Conservation (phyloP, 2,888 invertebrate genomes). For the Andricus curvator region DNA sequence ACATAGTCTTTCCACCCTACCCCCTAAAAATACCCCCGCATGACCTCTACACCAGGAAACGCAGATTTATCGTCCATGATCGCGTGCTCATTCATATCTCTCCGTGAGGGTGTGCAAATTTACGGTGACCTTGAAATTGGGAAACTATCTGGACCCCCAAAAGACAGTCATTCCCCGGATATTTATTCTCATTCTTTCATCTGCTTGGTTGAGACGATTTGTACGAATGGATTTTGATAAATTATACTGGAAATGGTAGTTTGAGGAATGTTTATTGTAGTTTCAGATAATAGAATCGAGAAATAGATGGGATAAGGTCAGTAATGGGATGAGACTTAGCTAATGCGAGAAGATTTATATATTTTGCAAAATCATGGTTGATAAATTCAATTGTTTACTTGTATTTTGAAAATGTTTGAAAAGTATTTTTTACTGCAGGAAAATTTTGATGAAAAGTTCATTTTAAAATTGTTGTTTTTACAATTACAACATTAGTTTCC, state of each 20-base stretch:
- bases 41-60: constrained; percentile 52
- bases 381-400: too few species aligned
- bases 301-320: too few species aligned
- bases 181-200: constrained; percentile 36
- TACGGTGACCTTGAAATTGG: constrained; percentile 12
- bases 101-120: constrained; percentile 40
- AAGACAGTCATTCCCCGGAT: constrained; percentile 5
- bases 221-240: not conserved
- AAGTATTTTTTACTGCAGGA: too few species aligned
- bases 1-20: constrained; percentile 55
- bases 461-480: too few species aligned
- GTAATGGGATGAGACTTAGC: too few species aligned
- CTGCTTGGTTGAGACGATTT: not conserved
- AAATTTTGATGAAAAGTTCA: too few species aligned
- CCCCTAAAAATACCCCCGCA: constrained; percentile 52
- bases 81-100: constrained; percentile 37
- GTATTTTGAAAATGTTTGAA: too few species aligned
- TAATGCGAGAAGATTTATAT: too few species aligned
- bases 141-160: constrained; percentile 19
- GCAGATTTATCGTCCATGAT: constrained; percentile 51
- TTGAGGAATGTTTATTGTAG: too few species aligned
- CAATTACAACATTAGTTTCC: too few species aligned
- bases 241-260: not conserved
- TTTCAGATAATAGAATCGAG: too few species aligned
- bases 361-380: too few species aligned